phyloP scores from a whole-genome alignment of 2,888 invertebrate genomes.

The Pseudococcus viburni region DNA sequence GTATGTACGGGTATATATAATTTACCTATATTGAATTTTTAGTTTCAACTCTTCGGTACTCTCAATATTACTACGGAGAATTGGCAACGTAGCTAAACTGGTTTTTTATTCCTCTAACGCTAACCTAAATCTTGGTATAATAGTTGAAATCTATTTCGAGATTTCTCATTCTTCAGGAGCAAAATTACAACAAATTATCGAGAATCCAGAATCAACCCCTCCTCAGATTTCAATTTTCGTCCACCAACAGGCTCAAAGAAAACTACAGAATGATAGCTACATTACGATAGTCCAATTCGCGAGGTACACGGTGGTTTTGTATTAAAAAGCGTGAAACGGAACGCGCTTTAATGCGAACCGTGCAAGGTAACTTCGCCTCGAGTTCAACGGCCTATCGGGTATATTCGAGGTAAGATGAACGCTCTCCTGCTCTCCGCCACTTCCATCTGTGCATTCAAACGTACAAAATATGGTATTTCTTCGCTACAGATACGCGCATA shows the following conservation, averaged over 20 bases:
- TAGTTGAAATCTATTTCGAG: not conserved
- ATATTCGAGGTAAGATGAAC: slow-evolving; percentile 56
- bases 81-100: slow-evolving; percentile 46
- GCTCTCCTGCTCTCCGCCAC: slow-evolving; percentile 23
- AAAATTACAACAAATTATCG: not conserved
- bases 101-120: slow-evolving; percentile 1
- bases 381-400: slow-evolving; percentile 62
- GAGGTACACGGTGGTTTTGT: slow-evolving; percentile 8
- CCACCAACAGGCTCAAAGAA: too few species aligned
- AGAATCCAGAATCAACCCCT: not conserved
- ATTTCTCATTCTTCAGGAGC: not conserved
- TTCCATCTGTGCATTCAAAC: slow-evolving; percentile 31
- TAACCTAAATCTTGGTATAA: slow-evolving; percentile 29
- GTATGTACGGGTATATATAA: not conserved
- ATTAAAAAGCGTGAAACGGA: slow-evolving; percentile 60
- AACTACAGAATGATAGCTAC: too few species aligned
- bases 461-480: not conserved
- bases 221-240: too few species aligned
- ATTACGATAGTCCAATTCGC: not conserved
- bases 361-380: slow-evolving; percentile 58
- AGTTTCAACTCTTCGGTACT: not conserved
- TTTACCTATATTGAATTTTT: slow-evolving; percentile 41
- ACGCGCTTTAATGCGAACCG: slow-evolving; percentile 59
- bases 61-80: not conserved
- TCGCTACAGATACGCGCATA: not conserved